Evolutionary conservation across 2,888 invertebrate species (phyloP), one percentile per base, ranked within the genome.

Genomic region (Drosophila birchii): DNA sequence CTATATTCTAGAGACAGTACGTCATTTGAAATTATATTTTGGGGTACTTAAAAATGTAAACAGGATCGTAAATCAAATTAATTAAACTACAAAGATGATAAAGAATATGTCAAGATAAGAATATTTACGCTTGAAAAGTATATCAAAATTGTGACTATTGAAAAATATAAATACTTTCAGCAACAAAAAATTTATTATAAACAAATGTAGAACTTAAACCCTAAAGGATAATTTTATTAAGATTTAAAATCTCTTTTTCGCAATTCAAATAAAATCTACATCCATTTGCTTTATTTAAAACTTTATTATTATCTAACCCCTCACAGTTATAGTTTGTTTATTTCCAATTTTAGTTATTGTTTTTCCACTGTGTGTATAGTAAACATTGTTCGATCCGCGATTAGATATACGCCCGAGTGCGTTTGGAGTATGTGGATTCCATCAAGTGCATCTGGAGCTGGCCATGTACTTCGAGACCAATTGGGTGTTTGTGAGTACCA

Each of bases 401-500:
- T 57, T 69, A 58, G 43, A 63, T 63, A 54, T n/a, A 23, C 63
- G 63, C 32, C 7, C 9, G 51, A 54, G 44, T 67, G 26, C 39
- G 12, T 45, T 45, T 36, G 32, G 51, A 44, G 64, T 38, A 62
- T 54, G 68, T 38, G 49, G 64, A 64, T 49, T 34, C 63, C 34
- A 45, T 45, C 54, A 47, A 68, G 51, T 61, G 62, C 58, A 62
- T 58, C 44, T 45, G 62, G 62, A 62, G 36, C 57, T 53, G 43
- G 56, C 55, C 60, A 92, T 91, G 92, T 91, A 76, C 72, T 91
- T 82, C 63, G 76, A 89, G 54, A 91, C 91, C 45, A 90, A 90
- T 54, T 91, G 91, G 91, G 85, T 90, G 59, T 92, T 92, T 85
- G 91, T 91, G 88, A 91, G 91, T 91, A 83, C 51, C 34, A 11